Conservation (phyloP, 1,140 invertebrate species). For the Hermetia illucens region DNA sequence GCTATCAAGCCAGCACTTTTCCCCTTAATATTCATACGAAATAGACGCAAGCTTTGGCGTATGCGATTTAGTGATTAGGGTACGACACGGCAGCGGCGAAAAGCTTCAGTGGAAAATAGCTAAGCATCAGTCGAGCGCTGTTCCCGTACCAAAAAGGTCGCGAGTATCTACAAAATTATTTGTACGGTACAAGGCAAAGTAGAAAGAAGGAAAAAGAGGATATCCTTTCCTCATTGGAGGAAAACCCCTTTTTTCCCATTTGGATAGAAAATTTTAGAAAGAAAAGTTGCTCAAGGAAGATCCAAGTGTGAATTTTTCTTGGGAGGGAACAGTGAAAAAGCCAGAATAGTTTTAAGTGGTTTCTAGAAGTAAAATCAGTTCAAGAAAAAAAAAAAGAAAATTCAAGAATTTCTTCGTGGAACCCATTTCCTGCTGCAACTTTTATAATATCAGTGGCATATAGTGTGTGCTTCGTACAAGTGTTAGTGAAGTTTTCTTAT, state of each 20-base stretch:
- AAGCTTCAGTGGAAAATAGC: background rate
- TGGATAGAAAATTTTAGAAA: background rate
- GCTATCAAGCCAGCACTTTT: background rate
- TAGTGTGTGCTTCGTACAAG: too few relatives aligned
- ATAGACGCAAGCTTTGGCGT: background rate
- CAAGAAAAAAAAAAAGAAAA: too few relatives aligned
- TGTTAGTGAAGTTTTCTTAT: too few relatives aligned
- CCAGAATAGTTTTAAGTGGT: too few relatives aligned
- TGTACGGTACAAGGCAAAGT: background rate
- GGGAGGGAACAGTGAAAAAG: too few relatives aligned
- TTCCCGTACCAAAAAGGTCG: constrained; percentile 5
- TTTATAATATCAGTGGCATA: too few relatives aligned
- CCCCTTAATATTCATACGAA: background rate
- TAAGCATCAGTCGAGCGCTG: constrained; percentile 2
- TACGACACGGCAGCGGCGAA: background rate
- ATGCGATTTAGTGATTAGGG: background rate
- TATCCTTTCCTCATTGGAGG: background rate
- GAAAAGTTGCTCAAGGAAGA: background rate
- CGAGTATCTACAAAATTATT: background rate
- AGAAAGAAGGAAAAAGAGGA: background rate
- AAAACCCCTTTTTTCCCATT: background rate
- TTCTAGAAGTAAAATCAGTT: too few relatives aligned
- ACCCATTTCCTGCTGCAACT: too few relatives aligned
- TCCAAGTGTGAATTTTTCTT: too few relatives aligned
- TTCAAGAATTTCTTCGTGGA: too few relatives aligned